Conservation (phyloP, 2,113 vertebrate species). For the Salvelinus sp. region DNA sequence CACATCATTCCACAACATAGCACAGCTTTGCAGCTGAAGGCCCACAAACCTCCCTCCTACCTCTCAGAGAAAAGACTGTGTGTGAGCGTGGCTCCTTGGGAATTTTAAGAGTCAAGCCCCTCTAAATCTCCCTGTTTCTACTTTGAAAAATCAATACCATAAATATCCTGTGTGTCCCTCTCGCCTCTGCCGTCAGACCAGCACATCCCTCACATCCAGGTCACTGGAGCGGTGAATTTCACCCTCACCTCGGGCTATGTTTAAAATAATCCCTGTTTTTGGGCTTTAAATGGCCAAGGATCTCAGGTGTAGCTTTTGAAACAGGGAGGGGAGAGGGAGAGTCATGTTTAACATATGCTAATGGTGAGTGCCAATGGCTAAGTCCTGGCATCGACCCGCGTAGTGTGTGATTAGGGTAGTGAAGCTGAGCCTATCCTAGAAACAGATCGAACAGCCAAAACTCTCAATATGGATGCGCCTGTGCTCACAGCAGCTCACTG, state of each 20-base stretch:
- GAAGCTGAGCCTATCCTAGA: conserved; percentile 68
- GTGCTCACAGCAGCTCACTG: not conserved
- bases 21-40: conserved; percentile 68
- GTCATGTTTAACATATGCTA: conserved; percentile 70
- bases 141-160: conserved; percentile 77
- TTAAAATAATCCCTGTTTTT: conserved; percentile 75
- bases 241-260: conserved; percentile 76
- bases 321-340: conserved; percentile 63
- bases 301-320: conserved; percentile 67
- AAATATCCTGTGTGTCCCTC: conserved; percentile 73
- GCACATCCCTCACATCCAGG: conserved; percentile 43
- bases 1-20: conserved; percentile 69
- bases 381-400: conserved; percentile 69
- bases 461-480: conserved; percentile 69
- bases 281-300: conserved; percentile 65
- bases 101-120: conserved; percentile 75
- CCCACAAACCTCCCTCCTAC: conserved; percentile 60
- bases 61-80: conserved; percentile 18
- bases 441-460: conserved; percentile 68
- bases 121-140: conserved; percentile 78
- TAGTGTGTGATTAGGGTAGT: conserved; percentile 69
- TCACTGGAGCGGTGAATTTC: conserved; percentile 69
- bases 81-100: conserved; percentile 29
- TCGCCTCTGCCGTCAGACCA: conserved; percentile 67
- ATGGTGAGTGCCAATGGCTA: conserved; percentile 66